Conservation (phyloP, 1,140 invertebrate genomes). For the Acromyrmex charruanus region DNA sequence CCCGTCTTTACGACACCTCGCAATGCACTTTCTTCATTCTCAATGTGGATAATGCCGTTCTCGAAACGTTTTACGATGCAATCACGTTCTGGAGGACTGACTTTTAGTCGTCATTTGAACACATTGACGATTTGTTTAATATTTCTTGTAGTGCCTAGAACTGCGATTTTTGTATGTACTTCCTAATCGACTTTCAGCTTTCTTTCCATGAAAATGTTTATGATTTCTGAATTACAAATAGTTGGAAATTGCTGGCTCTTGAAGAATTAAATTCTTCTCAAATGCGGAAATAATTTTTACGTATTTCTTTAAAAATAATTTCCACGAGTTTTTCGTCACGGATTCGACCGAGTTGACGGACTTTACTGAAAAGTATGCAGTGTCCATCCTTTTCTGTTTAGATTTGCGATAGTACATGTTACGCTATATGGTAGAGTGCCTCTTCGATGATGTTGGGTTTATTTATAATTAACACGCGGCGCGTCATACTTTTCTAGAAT, state of each 20-base stretch:
- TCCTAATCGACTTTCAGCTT: neutral
- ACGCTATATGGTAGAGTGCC: neutral
- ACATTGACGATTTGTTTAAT: neutral
- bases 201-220: neutral
- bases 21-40: constrained; percentile 35
- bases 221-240: neutral
- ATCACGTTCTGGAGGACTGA: neutral
- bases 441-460: constrained; percentile 8
- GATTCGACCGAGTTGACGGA: neutral
- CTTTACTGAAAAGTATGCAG: neutral
- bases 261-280: neutral
- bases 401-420: neutral
- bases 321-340: neutral
- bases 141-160: neutral
- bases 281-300: neutral
- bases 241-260: neutral
- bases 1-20: constrained; percentile 34
- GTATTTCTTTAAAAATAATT: neutral
- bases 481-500: neutral
- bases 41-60: constrained; percentile 17
- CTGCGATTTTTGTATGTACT: constrained; percentile 4
- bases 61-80: constrained; percentile 20
- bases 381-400: neutral
- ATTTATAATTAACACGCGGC: constrained; percentile 33
- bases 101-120: neutral